These are phyloP conservation scores for Xestia rhomboidea DNA, from an alignment of 2,888 invertebrate genomes.

Conservation along the genomic window DNA sequence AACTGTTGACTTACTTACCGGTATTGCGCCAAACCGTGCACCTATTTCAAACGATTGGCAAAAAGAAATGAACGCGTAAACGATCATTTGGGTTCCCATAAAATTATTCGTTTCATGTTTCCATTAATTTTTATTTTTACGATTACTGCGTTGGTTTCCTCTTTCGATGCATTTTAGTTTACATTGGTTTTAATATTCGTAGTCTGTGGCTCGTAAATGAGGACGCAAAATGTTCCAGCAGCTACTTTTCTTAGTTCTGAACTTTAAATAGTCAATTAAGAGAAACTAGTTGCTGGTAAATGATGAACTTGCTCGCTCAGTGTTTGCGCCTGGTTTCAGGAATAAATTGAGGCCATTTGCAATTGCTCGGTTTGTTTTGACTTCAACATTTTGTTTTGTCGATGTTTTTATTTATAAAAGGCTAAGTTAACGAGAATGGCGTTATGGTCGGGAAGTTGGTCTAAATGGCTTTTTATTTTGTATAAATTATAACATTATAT, in stretches of 20 bases:
- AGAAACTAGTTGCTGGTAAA: slow-evolving; percentile 61
- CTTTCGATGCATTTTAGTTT: slow-evolving; percentile 51
- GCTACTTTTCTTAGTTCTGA: slow-evolving; percentile 61
- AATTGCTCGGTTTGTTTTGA: slow-evolving; percentile 54
- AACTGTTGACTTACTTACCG: not conserved
- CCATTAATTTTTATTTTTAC: slow-evolving; percentile 55
- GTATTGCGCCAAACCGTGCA: slow-evolving; percentile 23
- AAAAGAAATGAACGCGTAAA: slow-evolving; percentile 43
- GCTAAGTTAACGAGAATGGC: too few species aligned
- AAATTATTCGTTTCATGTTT: slow-evolving; percentile 51
- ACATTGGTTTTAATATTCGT: slow-evolving; percentile 52
- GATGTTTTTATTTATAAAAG: slow-evolving; percentile 1
- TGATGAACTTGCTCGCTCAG: slow-evolving; percentile 61
- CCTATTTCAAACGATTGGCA: slow-evolving; percentile 45
- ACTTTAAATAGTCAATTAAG: slow-evolving; percentile 64
- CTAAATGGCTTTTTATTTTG: not conserved
- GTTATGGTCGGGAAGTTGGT: not conserved
- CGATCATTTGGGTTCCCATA: slow-evolving; percentile 48
- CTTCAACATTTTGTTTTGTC: slow-evolving; percentile 37
- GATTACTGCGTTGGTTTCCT: slow-evolving; percentile 37
- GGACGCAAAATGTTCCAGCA: slow-evolving; percentile 55
- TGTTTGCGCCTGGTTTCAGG: slow-evolving; percentile 58
- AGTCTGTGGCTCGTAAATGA: slow-evolving; percentile 51
- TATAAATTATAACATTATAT: not conserved
- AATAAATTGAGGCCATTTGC: slow-evolving; percentile 62